Percentiles rank a stretch among this genome's conserved stretches.
Conservation (phyloP, 2,113 vertebrate species). For the Scatophagus argus region DNA sequence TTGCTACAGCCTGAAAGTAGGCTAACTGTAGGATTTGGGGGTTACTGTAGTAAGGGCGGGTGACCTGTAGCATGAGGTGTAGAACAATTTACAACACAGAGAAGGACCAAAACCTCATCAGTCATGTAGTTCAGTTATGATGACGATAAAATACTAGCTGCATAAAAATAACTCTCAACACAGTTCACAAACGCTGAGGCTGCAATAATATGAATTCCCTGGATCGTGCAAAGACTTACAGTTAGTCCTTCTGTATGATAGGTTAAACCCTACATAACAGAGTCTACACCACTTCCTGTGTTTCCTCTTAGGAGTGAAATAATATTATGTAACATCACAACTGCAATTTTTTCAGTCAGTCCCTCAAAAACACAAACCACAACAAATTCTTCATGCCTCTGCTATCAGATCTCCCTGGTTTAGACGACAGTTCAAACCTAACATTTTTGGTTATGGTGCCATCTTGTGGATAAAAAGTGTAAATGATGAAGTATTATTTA, state of each 20-base stretch:
- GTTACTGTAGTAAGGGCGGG: not conserved
- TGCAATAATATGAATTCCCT: not conserved
- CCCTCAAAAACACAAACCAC: not conserved
- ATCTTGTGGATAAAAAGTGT: conserved; percentile 53
- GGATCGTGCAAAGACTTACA: not conserved
- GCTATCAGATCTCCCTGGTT: not conserved
- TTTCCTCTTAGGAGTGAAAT: not conserved
- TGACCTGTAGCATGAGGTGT: not conserved
- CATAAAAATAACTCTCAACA: not conserved
- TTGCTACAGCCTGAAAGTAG: not conserved
- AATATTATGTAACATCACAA: not conserved
- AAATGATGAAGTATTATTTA: not conserved
- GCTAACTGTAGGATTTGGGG: not conserved
- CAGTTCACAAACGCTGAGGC: not conserved
- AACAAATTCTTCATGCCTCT: not conserved
- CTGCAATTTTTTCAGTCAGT: not conserved
- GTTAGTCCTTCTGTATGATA: not conserved
- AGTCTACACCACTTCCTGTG: not conserved
- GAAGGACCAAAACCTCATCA: not conserved
- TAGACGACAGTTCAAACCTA: rapidly evolving
- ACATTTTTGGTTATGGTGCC: conserved; percentile 31
- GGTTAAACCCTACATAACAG: not conserved
- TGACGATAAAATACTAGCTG: not conserved
- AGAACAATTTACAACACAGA: not conserved
- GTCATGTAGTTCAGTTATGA: not conserved